Base-by-base conservation (phyloP, 1,140 invertebrate species). In the Philopotamus ludificatus region DNA sequence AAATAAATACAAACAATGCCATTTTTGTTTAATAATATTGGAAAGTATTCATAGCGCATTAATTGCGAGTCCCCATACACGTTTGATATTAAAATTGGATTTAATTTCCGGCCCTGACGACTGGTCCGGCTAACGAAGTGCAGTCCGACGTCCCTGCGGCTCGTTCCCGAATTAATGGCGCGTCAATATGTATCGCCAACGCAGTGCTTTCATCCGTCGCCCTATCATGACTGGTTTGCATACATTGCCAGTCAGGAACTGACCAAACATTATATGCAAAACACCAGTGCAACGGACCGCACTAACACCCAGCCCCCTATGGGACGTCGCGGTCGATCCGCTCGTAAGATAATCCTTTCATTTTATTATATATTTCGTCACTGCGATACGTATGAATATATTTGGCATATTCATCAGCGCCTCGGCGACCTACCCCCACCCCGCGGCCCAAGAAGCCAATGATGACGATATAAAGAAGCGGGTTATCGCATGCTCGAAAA, bases 381-480 rank as follows among this genome's bases (percentile, higher is more conserved):
- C n/a, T n/a, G n/a, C n/a, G n/a, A n/a, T n/a, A 16, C 8, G 18
- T 20, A 47, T 47, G 18, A 47, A 47, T 47, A 47, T 47, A 47
- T 47, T 47, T 47, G 8, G 8, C 44, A 9, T 47, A 47, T 47
- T 47, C 18, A 47, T 47, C 44, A 47, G 44, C 18, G 8, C 34
- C 34, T n/a, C n/a, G 8, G 34, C 34, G 34, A 8, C 34, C 34
- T n/a, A 8, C 34, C 10, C 15, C 44, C 44, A 10, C 12, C 23
- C 16, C 23, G 9, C 9, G 3, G 8, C 22, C 45, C 41, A 41
- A 39, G 28, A 54, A 53, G 51, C 65, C 65, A 62, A 67, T 67
- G 62, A 69, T 69, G 63, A 66, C 63, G 51, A 62, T 44, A 65
- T 69, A 69, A 69, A 69, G 67, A 65, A 65, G 25, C 59, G 67